Evolutionary conservation across 2,797 vertebrate species (phyloP).

Genomic region (Brotula barbata): DNA sequence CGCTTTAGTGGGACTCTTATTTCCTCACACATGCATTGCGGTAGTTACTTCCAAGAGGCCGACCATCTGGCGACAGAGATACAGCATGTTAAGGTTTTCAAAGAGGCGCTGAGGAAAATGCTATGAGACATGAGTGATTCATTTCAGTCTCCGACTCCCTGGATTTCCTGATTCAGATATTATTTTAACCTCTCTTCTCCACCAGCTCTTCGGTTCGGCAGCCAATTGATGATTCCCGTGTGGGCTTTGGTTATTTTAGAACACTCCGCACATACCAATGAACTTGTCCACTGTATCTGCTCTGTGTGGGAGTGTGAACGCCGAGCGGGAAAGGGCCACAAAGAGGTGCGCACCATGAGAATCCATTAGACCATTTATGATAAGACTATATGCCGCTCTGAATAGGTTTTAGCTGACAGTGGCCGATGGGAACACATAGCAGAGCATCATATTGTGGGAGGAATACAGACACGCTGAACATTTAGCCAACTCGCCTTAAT

Average conservation of each 20-base stretch:
- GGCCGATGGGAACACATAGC: conserved; percentile 43
- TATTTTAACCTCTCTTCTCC: conserved; percentile 62
- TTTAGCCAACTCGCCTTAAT: conserved; percentile 52
- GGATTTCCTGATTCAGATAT: conserved; percentile 65
- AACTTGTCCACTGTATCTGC: conserved; percentile 48
- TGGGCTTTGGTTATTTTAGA: conserved; percentile 54
- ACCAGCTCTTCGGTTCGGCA: conserved; percentile 35
- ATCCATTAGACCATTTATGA: conserved; percentile 65
- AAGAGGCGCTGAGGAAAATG: conserved; percentile 55
- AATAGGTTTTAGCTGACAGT: conserved; percentile 58
- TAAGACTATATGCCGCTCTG: conserved; percentile 49
- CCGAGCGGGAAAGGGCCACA: conserved; percentile 11
- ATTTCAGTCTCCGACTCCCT: conserved; percentile 45
- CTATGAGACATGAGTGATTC: conserved; percentile 59
- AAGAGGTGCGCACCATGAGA: conserved; percentile 46
- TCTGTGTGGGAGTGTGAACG: conserved; percentile 44
- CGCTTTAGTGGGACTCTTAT: conserved; percentile 40
- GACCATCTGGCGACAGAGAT: conserved; percentile 64
- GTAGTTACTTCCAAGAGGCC: conserved; percentile 47
- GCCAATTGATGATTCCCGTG: conserved; percentile 58
- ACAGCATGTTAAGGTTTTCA: conserved; percentile 55
- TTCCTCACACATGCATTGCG: conserved; percentile 24
- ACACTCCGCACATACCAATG: conserved; percentile 45
- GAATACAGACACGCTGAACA: conserved; percentile 47
- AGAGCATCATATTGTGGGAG: conserved; percentile 32